Base-by-base conservation (phyloP, 92 coral and sea anemone species). In the Porites cylindrica region DNA sequence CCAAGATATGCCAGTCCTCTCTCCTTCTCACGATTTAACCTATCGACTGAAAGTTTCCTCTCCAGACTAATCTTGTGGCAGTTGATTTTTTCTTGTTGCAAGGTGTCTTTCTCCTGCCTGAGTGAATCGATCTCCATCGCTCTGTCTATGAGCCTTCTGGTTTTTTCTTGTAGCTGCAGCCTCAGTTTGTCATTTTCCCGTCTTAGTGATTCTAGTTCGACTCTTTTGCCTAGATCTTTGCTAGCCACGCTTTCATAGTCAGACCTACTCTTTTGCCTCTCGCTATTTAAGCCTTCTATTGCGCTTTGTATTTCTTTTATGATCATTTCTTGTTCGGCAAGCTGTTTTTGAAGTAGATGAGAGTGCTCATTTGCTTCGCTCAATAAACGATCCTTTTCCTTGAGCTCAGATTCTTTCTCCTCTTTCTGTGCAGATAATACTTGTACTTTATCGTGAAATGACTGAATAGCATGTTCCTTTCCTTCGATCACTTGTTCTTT, bases 1-100 rank as follows among this genome's bases (percentile, higher is more conserved):
- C 84, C 69, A 53, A 88, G 80, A 23, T 88, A 91, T 1, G 89
- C 90, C 64, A 91, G 87, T 29, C 89, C 95, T 69, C 95, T 80
- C 62, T 95, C 96, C 59, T 90, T 91, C 51, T 91, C 99, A 60
- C 91, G 78, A 66, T 76, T 89, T 21, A 96, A 72, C 43, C 94
- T 77, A 19, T 96, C 98, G 58, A 95, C 85, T 8, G 85, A 65
- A 84, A 91, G 88, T 66, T 96, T 91, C 54, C 92, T 88, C 16
- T 93, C 98, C 72, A 88, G 86, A 16, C 87, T 86, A 19, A 66
- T 68, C 59, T 91, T 82, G 52, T 91, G 93, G n/a, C 81, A 79
- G 19, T 90, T 88, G 71, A 91, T 63, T 52, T 90, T 67, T 54
- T 95, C 91, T 51, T 77, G 73, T 38, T 86, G 88, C 21, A 94